Percentiles rank a stretch among this genome's conserved stretches.
phyloP scores from a whole-genome alignment of 2,888 invertebrate species.

The Lordiphosa fenestrarum region DNA sequence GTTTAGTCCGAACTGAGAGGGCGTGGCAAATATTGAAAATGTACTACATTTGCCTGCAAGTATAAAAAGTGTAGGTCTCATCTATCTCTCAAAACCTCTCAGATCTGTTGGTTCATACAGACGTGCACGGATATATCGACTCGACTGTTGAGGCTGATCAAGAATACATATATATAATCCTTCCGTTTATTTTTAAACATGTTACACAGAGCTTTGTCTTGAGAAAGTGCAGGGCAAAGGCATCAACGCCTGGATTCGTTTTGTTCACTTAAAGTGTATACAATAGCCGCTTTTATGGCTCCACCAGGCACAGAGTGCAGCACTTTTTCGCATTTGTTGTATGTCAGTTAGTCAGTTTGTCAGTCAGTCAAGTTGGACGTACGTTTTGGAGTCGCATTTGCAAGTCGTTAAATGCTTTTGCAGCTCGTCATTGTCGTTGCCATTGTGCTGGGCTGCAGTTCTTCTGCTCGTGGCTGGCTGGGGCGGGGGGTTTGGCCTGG shows the following conservation, averaged over 20 bases:
- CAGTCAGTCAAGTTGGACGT: conserved; percentile 32
- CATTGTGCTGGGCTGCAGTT: conserved; percentile 20
- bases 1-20: too few species aligned
- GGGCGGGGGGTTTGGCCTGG: not conserved
- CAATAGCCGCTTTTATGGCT: conserved; percentile 11
- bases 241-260: not conserved
- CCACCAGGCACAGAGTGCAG: not conserved
- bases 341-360: conserved; percentile 48
- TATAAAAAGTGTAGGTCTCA: too few species aligned
- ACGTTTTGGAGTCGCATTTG: conserved; percentile 48
- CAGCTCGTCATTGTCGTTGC: conserved; percentile 48
- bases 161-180: too few species aligned
- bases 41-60: too few species aligned
- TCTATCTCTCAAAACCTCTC: too few species aligned
- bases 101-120: too few species aligned
- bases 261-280: conserved; percentile 9
- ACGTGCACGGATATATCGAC: too few species aligned
- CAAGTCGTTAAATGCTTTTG: conserved; percentile 74
- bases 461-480: conserved; percentile 12
- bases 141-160: too few species aligned
- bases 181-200: too few species aligned
- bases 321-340: conserved; percentile 50
- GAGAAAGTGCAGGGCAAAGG: too few species aligned
- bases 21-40: too few species aligned
- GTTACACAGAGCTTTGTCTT: too few species aligned